phyloP scores from a whole-genome alignment of 2,888 invertebrate species.

The Germaria angustata region DNA sequence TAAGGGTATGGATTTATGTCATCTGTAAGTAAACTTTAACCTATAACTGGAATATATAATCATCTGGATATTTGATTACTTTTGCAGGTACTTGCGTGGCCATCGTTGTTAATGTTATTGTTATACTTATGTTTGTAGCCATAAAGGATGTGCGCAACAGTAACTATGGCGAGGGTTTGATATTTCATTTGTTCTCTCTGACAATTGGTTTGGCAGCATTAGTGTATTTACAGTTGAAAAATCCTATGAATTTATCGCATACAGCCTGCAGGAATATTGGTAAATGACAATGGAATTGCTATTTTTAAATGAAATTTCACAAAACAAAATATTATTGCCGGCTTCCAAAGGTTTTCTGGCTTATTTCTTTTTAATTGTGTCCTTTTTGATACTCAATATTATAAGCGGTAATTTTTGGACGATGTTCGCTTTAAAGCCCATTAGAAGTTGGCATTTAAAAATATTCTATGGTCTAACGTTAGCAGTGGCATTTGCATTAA shows the following conservation, averaged over 20 bases:
- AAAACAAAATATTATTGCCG: not conserved
- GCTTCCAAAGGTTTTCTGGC: conserved; percentile 71
- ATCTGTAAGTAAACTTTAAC: conserved; percentile 70
- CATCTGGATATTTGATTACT: not conserved
- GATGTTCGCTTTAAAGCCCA: conserved; percentile 69
- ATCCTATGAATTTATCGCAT: conserved; percentile 73
- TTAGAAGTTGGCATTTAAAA: conserved; percentile 72
- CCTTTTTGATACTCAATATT: conserved; percentile 72
- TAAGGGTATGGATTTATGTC: conserved; percentile 74
- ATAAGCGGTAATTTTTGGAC: conserved; percentile 74
- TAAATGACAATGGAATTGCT: conserved; percentile 7
- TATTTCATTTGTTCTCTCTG: conserved; percentile 71
- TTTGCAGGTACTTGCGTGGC: conserved; percentile 71
- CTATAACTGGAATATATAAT: not conserved
- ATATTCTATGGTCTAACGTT: conserved; percentile 68
- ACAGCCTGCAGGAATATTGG: conserved; percentile 73
- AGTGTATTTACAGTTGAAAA: conserved; percentile 73
- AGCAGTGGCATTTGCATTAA: conserved; percentile 68
- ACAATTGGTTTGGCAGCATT: conserved; percentile 71
- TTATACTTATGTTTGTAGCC: conserved; percentile 71
- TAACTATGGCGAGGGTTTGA: conserved; percentile 73
- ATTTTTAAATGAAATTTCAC: not conserved
- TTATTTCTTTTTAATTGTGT: conserved; percentile 73
- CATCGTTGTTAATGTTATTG: conserved; percentile 72
- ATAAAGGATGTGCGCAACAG: conserved; percentile 73